Evolutionary conservation across 35 echinoderm and acorn worm genomes (phyloP).

Genomic region (Lytechinus pictus): DNA sequence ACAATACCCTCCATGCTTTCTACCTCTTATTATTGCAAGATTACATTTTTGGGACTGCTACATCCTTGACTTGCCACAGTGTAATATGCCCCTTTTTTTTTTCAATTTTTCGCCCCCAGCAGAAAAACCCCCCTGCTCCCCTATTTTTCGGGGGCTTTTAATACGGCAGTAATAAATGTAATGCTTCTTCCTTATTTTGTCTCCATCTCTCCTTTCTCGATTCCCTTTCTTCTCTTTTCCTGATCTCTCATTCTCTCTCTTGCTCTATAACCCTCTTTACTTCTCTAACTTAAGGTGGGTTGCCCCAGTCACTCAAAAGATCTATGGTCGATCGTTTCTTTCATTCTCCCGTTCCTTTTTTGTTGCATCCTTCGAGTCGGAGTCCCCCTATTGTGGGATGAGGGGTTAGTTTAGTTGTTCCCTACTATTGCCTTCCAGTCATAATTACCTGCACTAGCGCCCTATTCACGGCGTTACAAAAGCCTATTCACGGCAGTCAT

Average conservation of each 20-base stretch:
- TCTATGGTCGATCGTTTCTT: conserved; percentile 43
- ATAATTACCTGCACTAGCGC: conserved; percentile 55
- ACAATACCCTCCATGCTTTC: not conserved
- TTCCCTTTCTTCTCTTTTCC: too few species aligned
- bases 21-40: conserved; percentile 8
- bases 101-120: not conserved
- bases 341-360: not conserved
- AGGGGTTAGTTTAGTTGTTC: conserved; percentile 35
- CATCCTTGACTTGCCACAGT: not conserved
- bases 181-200: not conserved
- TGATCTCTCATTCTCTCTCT: not conserved
- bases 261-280: too few species aligned
- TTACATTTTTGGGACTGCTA: conserved; percentile 27
- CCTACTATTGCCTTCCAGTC: conserved; percentile 18
- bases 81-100: conserved; percentile 37
- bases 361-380: not conserved
- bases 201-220: not conserved
- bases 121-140: not conserved
- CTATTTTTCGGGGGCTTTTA: conserved; percentile 16
- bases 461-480: conserved; percentile 24
- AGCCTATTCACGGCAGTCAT: conserved; percentile 33
- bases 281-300: not conserved
- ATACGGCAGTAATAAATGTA: not conserved
- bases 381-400: conserved; percentile 31
- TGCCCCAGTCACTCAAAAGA: conserved; percentile 10